Percentiles rank a stretch among this genome's conserved stretches.
Conservation (phyloP, 2,113 vertebrate genomes). For the Desmodus rotundus region DNA sequence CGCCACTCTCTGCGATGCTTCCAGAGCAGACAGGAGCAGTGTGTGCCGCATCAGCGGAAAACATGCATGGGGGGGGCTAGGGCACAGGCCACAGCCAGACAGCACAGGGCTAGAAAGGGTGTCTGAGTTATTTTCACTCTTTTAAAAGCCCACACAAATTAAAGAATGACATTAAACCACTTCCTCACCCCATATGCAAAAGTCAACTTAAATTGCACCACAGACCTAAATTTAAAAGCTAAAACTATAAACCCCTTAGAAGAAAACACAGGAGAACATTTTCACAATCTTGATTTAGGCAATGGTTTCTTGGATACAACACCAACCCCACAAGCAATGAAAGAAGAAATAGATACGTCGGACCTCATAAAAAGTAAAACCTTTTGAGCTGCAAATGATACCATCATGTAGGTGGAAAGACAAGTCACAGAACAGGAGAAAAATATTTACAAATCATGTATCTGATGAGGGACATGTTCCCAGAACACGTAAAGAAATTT, state of each 20-base stretch:
- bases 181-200: neutral
- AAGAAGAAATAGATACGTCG: neutral
- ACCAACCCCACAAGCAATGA: neutral
- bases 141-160: neutral
- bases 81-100: too few species aligned
- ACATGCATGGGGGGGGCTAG: too few species aligned
- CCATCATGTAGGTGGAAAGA: neutral
- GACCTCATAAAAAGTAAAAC: neutral
- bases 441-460: neutral
- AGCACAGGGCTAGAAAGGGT: neutral
- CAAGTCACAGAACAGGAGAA: neutral
- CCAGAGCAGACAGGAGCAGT: neutral
- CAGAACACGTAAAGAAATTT: neutral
- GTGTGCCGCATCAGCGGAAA: too few species aligned
- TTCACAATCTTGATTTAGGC: neutral
- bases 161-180: neutral
- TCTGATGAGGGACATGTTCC: neutral
- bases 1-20: neutral
- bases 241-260: neutral
- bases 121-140: neutral
- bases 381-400: neutral
- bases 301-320: neutral
- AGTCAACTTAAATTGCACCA: too few species aligned
- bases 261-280: neutral
- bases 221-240: too few species aligned